Evolutionary conservation across 2,113 vertebrate species (phyloP), one percentile per base, ranked within the genome.

Genomic region (Indicator maculatus): DNA sequence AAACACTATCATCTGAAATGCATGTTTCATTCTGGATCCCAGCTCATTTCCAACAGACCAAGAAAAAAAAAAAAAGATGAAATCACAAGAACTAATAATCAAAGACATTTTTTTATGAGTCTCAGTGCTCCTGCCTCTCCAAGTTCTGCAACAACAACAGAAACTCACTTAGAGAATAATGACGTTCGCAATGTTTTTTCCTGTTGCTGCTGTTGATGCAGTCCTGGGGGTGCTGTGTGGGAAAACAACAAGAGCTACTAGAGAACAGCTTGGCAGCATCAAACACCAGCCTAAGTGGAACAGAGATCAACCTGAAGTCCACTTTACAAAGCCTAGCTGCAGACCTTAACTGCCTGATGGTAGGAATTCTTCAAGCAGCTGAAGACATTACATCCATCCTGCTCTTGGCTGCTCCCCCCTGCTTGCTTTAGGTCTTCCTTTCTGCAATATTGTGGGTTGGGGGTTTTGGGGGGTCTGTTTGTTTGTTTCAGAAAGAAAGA

Each of bases 1-100:
- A 92, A 85, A 90, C 24, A 23, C 21, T 66, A 56, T 80, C n/a
- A 63, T 74, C 87, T 63, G 63, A 85, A 91, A 73, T 36, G 23
- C 53, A 44, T 31, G 27, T 67, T 83, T 83, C 78, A 75, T 77
- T 93, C 82, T 83, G 31, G 47, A 77, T 63, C 64, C 45, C 26
- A 66, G 58, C 24, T 92, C 38, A 39, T 90, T 89, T 70, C 50
- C 72, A 91, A 77, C 17, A 19, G 0, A 31, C 20, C 16, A 11
- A 16, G 36, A 61, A 59, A 38, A 64, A 28, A 67, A 45, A 72
- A 39, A 28, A 79, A 41, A 72, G 14, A 84, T 60, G 30, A 89
- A 95, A 86, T 74, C 11, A 17, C 52, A 89, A 91, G 60, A 93
- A 81, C 89, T 95, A 94, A 97, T 95, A 91, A 96, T 63, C 85